These are phyloP conservation scores for Mirza zaza DNA, from an alignment of 2,113 vertebrate genomes.

Conservation along the genomic window DNA sequence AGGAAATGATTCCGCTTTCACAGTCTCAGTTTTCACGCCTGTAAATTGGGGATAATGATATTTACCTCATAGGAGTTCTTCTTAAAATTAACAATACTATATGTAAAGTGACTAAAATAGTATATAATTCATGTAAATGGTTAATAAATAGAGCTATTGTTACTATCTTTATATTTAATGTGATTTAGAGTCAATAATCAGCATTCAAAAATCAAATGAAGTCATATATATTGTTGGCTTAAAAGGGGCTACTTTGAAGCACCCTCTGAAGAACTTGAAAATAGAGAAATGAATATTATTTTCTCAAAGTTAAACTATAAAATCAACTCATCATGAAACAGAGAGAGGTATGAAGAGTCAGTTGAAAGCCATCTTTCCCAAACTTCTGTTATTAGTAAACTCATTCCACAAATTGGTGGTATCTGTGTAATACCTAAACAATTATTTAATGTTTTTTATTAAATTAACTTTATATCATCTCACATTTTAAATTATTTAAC, in stretches of 20 bases:
- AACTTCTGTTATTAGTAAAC: background rate
- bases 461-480: background rate
- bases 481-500: conserved; percentile 8
- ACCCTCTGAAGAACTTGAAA: background rate
- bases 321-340: background rate
- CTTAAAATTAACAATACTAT: background rate
- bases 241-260: background rate
- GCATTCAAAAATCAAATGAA: conserved; percentile 38
- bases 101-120: background rate
- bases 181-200: background rate
- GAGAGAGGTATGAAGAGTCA: background rate
- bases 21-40: background rate
- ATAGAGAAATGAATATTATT: background rate
- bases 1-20: background rate
- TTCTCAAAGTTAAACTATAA: background rate
- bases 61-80: background rate
- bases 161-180: background rate
- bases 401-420: background rate
- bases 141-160: background rate
- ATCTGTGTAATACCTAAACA: background rate
- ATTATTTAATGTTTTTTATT: background rate
- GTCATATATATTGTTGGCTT: background rate
- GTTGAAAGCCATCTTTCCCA: background rate
- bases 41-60: background rate
- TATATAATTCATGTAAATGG: background rate